Percentiles rank a stretch among this genome's conserved stretches.
phyloP scores from a whole-genome alignment of 1,140 invertebrate species.

The Leptopilina clavipes region DNA sequence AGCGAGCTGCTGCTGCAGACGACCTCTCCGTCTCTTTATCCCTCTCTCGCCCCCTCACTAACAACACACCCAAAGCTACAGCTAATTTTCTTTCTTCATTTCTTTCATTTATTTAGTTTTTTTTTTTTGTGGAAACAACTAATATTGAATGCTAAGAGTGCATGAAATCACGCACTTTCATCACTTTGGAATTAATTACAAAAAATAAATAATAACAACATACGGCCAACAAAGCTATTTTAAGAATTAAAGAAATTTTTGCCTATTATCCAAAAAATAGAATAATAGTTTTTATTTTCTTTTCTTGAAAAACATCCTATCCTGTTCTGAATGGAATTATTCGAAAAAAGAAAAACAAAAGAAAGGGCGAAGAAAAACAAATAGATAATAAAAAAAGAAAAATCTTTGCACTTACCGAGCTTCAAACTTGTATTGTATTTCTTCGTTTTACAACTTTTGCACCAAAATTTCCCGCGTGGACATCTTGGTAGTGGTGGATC shows the following conservation, averaged over 20 bases:
- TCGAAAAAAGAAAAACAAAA: slow-evolving; percentile 14
- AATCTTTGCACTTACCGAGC: slow-evolving; percentile 57
- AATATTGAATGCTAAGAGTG: too few relatives aligned
- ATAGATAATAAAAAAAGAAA: background rate
- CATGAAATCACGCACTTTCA: too few relatives aligned
- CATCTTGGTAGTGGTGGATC: slow-evolving; percentile 77
- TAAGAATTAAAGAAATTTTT: too few relatives aligned
- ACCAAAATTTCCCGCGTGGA: slow-evolving; percentile 79
- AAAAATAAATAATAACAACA: too few relatives aligned
- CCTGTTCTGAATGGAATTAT: background rate
- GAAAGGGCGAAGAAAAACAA: background rate
- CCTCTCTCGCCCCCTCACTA: slow-evolving; percentile 72
- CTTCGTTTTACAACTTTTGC: slow-evolving; percentile 74
- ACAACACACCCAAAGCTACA: slow-evolving; percentile 71
- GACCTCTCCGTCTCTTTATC: slow-evolving; percentile 72
- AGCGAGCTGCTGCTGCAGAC: slow-evolving; percentile 75
- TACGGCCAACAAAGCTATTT: too few relatives aligned
- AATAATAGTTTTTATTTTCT: background rate
- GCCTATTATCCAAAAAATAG: too few relatives aligned
- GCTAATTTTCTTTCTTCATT: slow-evolving; percentile 59
- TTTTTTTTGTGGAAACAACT: too few relatives aligned
- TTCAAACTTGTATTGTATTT: slow-evolving; percentile 60
- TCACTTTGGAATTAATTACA: too few relatives aligned
- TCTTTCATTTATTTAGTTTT: background rate
- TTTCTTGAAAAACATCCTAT: background rate